Base-by-base conservation (phyloP, 2,888 invertebrate species). In the Perdita meconis region DNA sequence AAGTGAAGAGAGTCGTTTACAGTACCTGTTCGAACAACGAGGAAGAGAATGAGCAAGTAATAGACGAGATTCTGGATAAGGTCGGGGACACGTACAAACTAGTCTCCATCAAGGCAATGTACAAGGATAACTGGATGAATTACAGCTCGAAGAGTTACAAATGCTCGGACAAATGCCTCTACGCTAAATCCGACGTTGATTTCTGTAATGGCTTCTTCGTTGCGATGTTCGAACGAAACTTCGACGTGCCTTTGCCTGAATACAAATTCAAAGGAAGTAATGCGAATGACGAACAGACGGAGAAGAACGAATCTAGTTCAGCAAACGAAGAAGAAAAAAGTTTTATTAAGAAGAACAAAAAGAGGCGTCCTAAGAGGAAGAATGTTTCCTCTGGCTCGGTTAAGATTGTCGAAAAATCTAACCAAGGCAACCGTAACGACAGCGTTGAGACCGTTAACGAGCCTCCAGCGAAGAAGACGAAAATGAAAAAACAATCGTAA, bases 161-260 rank as follows among this genome's bases (percentile, higher is more conserved):
- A 0, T 94, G 95, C 64, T 96, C 96, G 2, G 93, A 95, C 6
- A 94, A 94, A 78, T 98, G 98, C 90, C 90, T 99, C 47, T 96
- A 98, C 89, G 95, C 97, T 0, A 94, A 93, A 82, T 95, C 97
- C 0, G 95, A 96, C 4, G 92, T 93, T 0, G 98, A 98, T 93
- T 93, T 95, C 4, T 97, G 98, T 0, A 98, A 97, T 91, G 99
- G 99, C 1, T 99, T 99, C 93, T 99, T 99, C 93, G 94, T 99
- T 40, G 98, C 99, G 0, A 95, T 98, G 61, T 96, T 99, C 86
- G 97, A 97, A 91, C 94, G 95, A 89, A 89, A 91, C 57, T 84
- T 85, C 4, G 80, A 89, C 2, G 82, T 89, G 2, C 83, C 88
- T 5, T 51, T 92, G 26, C 91, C 91, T 0, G 24, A 34, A 5